Evolutionary conservation across 1,140 invertebrate species (phyloP).

Genomic region (Atta cephalotes): DNA sequence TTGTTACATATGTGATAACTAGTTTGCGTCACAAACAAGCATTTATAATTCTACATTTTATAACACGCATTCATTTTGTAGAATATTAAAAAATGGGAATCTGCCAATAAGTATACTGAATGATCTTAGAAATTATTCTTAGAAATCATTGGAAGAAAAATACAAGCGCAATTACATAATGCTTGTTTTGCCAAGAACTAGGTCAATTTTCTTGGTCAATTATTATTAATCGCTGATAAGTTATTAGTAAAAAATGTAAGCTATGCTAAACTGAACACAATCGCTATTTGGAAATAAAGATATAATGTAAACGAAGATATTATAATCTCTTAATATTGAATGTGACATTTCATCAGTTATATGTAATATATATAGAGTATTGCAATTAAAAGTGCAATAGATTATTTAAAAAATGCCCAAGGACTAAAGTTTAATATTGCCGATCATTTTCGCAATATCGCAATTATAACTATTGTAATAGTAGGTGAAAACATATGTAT

Average conservation of each 20-base stretch:
- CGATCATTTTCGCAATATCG: not conserved
- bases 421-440: constrained; percentile 3
- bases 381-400: constrained; percentile 15
- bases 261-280: constrained; percentile 29
- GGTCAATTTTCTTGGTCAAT: not conserved
- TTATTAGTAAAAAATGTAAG: not conserved
- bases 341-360: not conserved
- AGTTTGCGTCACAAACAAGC: not conserved
- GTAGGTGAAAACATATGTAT: constrained; percentile 28
- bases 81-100: not conserved
- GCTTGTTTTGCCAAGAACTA: constrained; percentile 3
- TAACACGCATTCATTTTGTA: not conserved
- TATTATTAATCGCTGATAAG: not conserved
- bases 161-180: not conserved
- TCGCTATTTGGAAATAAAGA: not conserved
- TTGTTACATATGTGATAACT: not conserved
- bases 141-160: constrained; percentile 30
- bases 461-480: not conserved
- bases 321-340: not conserved
- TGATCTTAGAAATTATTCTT: not conserved
- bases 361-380: not conserved
- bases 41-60: constrained; percentile 9
- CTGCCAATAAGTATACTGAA: not conserved
- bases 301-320: constrained; percentile 5
- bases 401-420: not conserved